Conservation (phyloP, 2,113 vertebrate species). For the Ibidorhyncha struthersii region DNA sequence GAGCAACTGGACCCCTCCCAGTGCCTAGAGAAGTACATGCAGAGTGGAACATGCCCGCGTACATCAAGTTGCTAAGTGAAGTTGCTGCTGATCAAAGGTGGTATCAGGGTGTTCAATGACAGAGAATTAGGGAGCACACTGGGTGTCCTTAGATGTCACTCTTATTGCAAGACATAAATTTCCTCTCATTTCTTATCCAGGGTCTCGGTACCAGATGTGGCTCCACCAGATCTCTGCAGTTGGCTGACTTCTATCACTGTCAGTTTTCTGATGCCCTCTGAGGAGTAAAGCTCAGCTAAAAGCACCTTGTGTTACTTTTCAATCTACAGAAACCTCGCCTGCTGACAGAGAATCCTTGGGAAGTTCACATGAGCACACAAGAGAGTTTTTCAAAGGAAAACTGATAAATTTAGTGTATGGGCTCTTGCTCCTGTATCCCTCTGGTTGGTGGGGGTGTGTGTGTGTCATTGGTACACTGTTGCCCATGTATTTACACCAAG, state of each 20-base stretch:
- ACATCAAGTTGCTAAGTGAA: not conserved
- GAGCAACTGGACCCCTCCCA: not conserved
- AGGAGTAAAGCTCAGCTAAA: not conserved
- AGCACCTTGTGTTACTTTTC: not conserved
- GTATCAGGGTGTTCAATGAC: not conserved
- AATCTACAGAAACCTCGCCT: not conserved
- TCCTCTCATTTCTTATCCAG: not conserved
- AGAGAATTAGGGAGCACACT: rapidly evolving
- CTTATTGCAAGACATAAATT: not conserved
- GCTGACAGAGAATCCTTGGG: not conserved
- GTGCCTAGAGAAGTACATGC: not conserved
- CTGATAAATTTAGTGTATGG: not conserved
- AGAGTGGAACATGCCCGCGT: not conserved
- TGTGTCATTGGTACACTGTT: rapidly evolving
- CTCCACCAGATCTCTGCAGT: not conserved
- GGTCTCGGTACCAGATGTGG: not conserved
- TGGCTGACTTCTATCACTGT: not conserved
- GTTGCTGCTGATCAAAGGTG: not conserved
- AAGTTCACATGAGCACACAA: not conserved
- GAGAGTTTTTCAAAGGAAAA: not conserved
- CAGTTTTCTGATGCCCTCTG: not conserved
- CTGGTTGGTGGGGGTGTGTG: not conserved
- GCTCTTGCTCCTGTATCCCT: not conserved
- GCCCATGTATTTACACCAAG: not conserved
- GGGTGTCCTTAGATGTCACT: not conserved